Base-by-base conservation (phyloP, 2,113 vertebrate species). In the Sinosuthora webbiana region DNA sequence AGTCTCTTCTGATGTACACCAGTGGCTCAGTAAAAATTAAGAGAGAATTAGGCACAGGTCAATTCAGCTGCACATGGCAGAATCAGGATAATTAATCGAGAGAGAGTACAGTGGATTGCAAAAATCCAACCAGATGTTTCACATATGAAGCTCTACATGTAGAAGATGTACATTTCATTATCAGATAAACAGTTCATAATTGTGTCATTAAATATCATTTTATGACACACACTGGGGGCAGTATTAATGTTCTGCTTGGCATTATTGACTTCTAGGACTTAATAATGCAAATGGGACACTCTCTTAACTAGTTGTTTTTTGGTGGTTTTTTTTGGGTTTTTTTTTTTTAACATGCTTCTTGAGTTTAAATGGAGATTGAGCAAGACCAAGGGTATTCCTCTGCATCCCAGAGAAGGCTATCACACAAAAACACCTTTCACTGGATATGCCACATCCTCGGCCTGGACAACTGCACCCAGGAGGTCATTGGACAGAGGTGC, bases 261-360 rank as follows among this genome's bases (percentile, higher is more conserved):
- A 89, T 93, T 95, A 89, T 44, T 93, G 94, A 93, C 89, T 96
- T 90, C 41, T 60, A 96, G 86, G 80, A 78, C 76, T 74, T 89
- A 93, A 92, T 92, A 81, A 83, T 18, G 50, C 55, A 95, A 95
- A 93, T 39, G 30, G 27, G 68, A 83, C 17, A 39, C 47, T 86
- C 55, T 77, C 55, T 88, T 92, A 90, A 90, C 2, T 1, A 70
- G 30, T 39, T 39, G 37, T 39, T 39, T 39, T 39, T 39, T 39
- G 37, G 37, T 8, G 37, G 37, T 39, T 39, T 39, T 39, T n/a
- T n/a, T n/a, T n/a, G n/a, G n/a, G 22, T n/a, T 69, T 86, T 53
- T 39, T 42, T 37, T 42, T 37, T 4, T 27, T 80, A 86, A 86
- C 15, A 1, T 10, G 45, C 71, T n/a, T 60, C 85, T 62, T 35